Base-by-base conservation (phyloP, 2,797 vertebrate genomes). In the Tokudaia tokunoshimensis region DNA sequence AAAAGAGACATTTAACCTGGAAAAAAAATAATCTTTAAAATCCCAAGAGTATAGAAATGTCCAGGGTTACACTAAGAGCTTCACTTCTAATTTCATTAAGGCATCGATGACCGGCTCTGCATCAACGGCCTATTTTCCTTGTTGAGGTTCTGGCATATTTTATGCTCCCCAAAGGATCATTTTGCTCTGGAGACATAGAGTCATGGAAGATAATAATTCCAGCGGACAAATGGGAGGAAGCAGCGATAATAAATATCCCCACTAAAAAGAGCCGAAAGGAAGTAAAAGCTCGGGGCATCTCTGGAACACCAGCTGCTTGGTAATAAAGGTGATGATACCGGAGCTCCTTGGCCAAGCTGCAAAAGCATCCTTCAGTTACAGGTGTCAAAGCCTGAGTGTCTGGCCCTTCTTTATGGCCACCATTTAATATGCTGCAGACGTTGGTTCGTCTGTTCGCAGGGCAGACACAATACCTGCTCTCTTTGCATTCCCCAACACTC, bases 321-420 rank as follows among this genome's bases (percentile, higher is more conserved):
- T 98, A 98, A 98, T 95, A 96, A 98, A 98, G 94, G 89, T 65
- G 92, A 87, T 63, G 96, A 96, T 81, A 97, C 96, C 88, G 7
- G 4, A 57, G 92, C 84, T 94, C 78, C 94, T 85, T 76, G 89
- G 84, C 74, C n/a, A 76, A 59, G 61, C 13, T 95, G 93, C 41
- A 15, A 0, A 95, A 96, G 52, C 75, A 84, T 92, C 94, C 93
- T 97, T 79, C 9, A 63, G 94, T 97, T 96, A 91, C 65, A 95
- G 92, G 78, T 96, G 93, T 96, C 91, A 96, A 70, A 85, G 20
- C 0, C 52, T 0, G 3, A 75, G 44, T 37, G 61, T 82, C 76
- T 57, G n/a, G 31, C 61, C 81, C 24, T 26, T 78, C 15, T 97
- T 98, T 97, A 95, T 97, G 94, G 22, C 34, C 61, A 57, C 52